These are phyloP conservation scores for Drosophila sp. DNA, from an alignment of 1,140 invertebrate species.

Conservation along the genomic window DNA sequence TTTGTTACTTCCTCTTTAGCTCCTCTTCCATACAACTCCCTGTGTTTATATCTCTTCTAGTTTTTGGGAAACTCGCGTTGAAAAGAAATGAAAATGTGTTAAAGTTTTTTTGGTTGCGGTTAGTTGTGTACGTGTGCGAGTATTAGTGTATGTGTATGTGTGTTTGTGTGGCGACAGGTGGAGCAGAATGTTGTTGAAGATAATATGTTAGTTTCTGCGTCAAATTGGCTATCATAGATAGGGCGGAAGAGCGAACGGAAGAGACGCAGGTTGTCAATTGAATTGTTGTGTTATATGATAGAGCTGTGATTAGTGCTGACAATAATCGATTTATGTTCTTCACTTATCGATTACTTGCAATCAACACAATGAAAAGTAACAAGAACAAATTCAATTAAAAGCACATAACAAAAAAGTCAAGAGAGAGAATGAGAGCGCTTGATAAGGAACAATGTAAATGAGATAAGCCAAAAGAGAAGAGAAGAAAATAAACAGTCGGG, in stretches of 20 bases:
- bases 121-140: neutral
- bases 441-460: constrained; percentile 33
- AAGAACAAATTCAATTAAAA: neutral
- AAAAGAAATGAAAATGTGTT: constrained; percentile 77
- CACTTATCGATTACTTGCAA: constrained; percentile 5
- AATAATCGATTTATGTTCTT: neutral
- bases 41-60: constrained; percentile 1
- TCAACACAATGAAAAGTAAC: neutral
- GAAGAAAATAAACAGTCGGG: constrained; percentile 24
- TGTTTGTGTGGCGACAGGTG: constrained; percentile 2
- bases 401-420: neutral
- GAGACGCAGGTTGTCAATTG: constrained; percentile 2
- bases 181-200: neutral
- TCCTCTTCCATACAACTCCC: neutral
- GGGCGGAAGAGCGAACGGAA: neutral
- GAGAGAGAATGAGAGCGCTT: neutral
- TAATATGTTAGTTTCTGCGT: constrained; percentile 11
- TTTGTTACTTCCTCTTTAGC: constrained; percentile 17
- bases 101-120: constrained; percentile 55
- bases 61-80: constrained; percentile 56
- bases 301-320: neutral
- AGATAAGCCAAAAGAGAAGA: constrained; percentile 15
- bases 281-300: neutral
- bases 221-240: constrained; percentile 25
- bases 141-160: neutral